A percentile compares a stretch with the other conserved stretches of the same genome.
These are phyloP conservation scores for Cephus rjabovi DNA, from an alignment of 2,888 invertebrate species.

Conservation along the genomic window DNA sequence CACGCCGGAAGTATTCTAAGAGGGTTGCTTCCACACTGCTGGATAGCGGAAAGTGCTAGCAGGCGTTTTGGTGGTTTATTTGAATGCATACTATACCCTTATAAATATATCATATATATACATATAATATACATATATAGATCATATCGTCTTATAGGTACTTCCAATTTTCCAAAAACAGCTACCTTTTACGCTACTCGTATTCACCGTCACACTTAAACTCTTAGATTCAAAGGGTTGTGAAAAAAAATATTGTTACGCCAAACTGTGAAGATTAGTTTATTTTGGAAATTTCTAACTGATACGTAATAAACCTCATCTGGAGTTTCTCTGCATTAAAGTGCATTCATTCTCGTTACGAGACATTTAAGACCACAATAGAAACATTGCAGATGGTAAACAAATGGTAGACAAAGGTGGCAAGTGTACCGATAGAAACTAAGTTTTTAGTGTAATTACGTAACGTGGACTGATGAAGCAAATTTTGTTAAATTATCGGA, in stretches of 20 bases:
- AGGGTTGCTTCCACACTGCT: conserved; percentile 57
- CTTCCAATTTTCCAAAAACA: not conserved
- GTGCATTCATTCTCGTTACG: not conserved
- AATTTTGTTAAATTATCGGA: conserved; percentile 15
- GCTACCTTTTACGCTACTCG: no score
- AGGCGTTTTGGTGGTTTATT: conserved; percentile 56
- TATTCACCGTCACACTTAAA: no score
- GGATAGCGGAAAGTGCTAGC: conserved; percentile 53
- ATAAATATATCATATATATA: conserved; percentile 8
- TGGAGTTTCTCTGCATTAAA: not conserved
- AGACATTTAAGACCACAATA: not conserved
- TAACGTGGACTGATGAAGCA: conserved; percentile 26
- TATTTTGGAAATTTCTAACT: not conserved
- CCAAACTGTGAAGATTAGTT: not conserved
- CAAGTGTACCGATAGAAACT: not conserved
- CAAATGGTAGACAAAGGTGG: not conserved
- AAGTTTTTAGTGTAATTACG: conserved; percentile 26
- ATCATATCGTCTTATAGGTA: not conserved
- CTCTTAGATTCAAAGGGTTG: no score
- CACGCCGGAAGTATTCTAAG: conserved; percentile 57
- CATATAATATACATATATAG: not conserved
- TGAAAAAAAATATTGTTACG: not conserved
- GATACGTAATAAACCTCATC: not conserved
- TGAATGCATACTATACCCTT: conserved; percentile 55
- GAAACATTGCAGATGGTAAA: not conserved